Conservation (phyloP, 1,140 invertebrate species). For the Globodera rostochiensis region DNA sequence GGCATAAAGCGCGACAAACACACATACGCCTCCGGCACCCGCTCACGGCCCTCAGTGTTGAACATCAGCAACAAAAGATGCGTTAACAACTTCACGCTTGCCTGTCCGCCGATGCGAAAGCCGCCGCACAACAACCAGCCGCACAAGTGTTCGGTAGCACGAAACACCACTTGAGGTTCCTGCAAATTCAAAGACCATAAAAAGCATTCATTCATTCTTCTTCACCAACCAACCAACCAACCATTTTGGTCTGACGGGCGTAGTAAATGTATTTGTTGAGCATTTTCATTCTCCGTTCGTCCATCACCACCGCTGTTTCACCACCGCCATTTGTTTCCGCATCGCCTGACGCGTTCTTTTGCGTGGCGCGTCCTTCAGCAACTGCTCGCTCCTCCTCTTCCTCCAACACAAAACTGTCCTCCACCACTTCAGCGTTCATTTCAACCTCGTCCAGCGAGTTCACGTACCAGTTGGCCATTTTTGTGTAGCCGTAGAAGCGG, state of each 20-base stretch:
- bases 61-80: conserved; percentile 3
- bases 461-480: conserved; percentile 1
- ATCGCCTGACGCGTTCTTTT: not conserved
- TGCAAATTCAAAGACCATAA: not conserved
- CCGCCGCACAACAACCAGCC: conserved; percentile 1
- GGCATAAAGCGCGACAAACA: not conserved
- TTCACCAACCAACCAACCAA: not conserved
- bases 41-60: not conserved
- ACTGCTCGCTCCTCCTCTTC: not conserved
- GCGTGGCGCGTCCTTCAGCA: not conserved
- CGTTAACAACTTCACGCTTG: not conserved
- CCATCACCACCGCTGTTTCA: not conserved
- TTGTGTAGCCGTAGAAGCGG: not conserved
- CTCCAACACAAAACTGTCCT: not conserved
- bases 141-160: conserved; percentile 1
- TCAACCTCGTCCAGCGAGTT: not conserved
- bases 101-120: not conserved
- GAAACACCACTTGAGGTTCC: not conserved
- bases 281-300: not conserved
- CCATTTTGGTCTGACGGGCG: not conserved
- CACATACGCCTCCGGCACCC: not conserved
- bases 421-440: not conserved
- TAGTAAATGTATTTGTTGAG: not conserved
- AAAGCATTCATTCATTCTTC: too few species aligned
- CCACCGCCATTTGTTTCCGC: not conserved